These are phyloP conservation scores for Digitonthophagus gazella DNA, from an alignment of 2,888 invertebrate species.

Conservation along the genomic window DNA sequence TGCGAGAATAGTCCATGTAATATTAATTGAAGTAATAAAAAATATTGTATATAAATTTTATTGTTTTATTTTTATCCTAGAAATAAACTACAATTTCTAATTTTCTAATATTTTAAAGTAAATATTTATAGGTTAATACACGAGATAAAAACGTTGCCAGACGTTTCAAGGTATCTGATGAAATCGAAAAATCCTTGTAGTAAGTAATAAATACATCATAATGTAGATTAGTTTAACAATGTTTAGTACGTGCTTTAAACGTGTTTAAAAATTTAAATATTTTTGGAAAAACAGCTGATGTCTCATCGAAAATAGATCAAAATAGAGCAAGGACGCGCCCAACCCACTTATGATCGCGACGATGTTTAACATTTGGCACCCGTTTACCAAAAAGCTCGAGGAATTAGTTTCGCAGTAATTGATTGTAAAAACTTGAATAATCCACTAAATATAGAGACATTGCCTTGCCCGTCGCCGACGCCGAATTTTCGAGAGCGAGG, in stretches of 20 bases:
- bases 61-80: background rate
- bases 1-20: slow-evolving; percentile 14
- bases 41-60: slow-evolving; percentile 2
- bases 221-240: no score
- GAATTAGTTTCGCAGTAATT: slow-evolving; percentile 23
- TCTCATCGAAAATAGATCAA: background rate
- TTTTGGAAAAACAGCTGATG: background rate
- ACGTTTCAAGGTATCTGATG: background rate
- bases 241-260: no score
- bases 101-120: background rate
- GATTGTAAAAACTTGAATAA: slow-evolving; percentile 42
- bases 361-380: slow-evolving; percentile 5
- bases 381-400: slow-evolving; percentile 10
- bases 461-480: slow-evolving; percentile 25
- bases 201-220: background rate
- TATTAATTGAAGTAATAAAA: slow-evolving; percentile 13
- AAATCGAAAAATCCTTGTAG: background rate
- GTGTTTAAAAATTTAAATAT: no score
- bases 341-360: background rate
- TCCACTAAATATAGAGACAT: slow-evolving; percentile 46
- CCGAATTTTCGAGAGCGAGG: slow-evolving; percentile 23
- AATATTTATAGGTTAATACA: background rate
- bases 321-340: background rate
- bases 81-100: no score
- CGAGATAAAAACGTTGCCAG: background rate